Evolutionary conservation across 2,888 invertebrate genomes (phyloP).

Genomic region (Xestia sexstrigata): DNA sequence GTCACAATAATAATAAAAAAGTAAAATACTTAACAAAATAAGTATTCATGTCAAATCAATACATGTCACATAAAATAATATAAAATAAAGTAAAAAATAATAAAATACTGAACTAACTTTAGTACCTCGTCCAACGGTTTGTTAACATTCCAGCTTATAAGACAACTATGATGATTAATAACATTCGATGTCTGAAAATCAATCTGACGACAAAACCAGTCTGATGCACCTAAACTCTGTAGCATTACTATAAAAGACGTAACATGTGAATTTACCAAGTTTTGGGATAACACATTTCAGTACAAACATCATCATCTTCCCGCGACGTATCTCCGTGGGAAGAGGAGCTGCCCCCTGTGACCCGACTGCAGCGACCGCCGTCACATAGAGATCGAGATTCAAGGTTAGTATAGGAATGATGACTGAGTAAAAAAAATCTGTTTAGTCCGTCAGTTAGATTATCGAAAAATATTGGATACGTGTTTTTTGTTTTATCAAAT

Average conservation of each 20-base stretch:
- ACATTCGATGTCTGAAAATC: neutral
- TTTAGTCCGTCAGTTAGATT: too few species aligned
- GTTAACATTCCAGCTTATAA: neutral
- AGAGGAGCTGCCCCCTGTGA: constrained; percentile 91
- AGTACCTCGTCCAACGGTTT: neutral
- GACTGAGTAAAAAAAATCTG: too few species aligned
- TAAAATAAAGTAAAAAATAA: too few species aligned
- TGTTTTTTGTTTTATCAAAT: too few species aligned
- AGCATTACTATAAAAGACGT: neutral
- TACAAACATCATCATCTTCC: constrained; percentile 93
- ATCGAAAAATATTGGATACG: too few species aligned
- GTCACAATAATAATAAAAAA: too few species aligned
- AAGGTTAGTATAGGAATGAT: constrained; percentile 69
- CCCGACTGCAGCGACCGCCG: constrained; percentile 80
- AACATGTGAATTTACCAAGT: neutral
- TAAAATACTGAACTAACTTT: too few species aligned
- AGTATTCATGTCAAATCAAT: too few species aligned
- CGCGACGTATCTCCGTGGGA: constrained; percentile 96
- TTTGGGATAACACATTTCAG: constrained; percentile 69
- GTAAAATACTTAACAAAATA: too few species aligned
- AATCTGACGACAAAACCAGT: neutral
- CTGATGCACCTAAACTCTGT: neutral
- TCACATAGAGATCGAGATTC: constrained; percentile 81
- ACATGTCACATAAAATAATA: too few species aligned
- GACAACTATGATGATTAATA: too few species aligned